Evolutionary conservation across 2,113 vertebrate genomes (phyloP).

Genomic region (Numida meleagris): DNA sequence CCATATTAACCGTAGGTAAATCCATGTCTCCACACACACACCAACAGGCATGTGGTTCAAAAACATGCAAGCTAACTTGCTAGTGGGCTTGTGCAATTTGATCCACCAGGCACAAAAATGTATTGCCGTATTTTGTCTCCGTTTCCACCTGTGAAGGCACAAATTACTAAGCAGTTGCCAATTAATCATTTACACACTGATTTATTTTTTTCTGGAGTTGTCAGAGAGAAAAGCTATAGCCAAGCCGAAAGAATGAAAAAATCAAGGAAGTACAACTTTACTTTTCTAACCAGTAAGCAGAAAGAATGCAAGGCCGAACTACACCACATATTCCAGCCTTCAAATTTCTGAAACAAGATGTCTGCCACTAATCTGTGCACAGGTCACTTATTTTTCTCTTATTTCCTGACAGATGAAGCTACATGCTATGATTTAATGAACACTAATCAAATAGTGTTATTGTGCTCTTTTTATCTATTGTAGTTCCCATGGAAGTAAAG

Average conservation of each 20-base stretch:
- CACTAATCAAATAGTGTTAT: neutral
- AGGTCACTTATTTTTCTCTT: neutral
- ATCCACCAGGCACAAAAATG: neutral
- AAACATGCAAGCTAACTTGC: neutral
- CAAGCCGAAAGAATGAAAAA: neutral
- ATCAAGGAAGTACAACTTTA: neutral
- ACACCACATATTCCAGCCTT: neutral
- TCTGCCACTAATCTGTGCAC: neutral
- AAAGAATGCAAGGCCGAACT: neutral
- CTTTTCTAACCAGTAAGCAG: neutral
- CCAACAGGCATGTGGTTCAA: neutral
- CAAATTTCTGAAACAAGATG: neutral
- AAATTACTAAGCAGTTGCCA: neutral
- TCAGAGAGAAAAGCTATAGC: neutral
- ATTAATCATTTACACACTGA: neutral
- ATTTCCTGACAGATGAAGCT: neutral
- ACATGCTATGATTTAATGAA: neutral
- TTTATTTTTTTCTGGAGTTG: neutral
- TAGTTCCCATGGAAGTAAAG: too few relatives aligned
- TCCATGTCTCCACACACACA: neutral
- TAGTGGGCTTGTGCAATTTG: neutral
- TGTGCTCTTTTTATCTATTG: too few relatives aligned
- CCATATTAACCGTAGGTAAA: neutral
- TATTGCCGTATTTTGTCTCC: neutral
- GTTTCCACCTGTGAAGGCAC: neutral